phyloP scores from a whole-genome alignment of 2,797 vertebrate genomes.

The Leptodactylus fallax region DNA sequence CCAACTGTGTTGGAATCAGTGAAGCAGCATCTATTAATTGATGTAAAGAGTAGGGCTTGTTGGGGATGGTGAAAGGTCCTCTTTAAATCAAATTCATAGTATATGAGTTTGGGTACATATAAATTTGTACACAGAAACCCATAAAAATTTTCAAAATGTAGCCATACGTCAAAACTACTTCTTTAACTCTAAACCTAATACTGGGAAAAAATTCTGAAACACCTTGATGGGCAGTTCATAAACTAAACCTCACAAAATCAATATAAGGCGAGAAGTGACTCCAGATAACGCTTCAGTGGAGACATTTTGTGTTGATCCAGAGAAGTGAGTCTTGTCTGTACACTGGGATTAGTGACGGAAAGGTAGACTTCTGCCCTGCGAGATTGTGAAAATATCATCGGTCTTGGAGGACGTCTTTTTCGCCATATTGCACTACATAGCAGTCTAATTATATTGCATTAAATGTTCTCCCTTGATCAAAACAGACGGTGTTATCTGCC shows the following conservation, averaged over 20 bases:
- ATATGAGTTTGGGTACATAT: too few species aligned
- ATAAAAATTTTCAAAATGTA: neutral
- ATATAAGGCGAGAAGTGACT: neutral
- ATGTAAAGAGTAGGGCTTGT: too few species aligned
- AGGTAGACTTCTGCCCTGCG: neutral
- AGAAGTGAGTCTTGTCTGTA: constrained; percentile 1
- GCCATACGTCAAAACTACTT: too few species aligned
- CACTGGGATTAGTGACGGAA: neutral
- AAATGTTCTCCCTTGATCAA: constrained; percentile 46
- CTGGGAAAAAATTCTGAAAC: neutral
- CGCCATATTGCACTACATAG: constrained; percentile 29
- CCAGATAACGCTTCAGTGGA: neutral
- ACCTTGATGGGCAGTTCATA: neutral
- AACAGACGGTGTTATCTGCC: constrained; percentile 37
- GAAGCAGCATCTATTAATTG: too few species aligned
- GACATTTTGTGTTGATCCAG: neutral
- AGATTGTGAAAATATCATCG: neutral
- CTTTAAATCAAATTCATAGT: too few species aligned
- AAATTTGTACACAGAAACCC: neutral
- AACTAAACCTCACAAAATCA: neutral
- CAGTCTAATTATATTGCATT: constrained; percentile 35
- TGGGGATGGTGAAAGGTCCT: too few species aligned
- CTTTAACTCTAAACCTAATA: neutral
- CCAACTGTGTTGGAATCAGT: too few species aligned
- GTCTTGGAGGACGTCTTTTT: constrained; percentile 5